phyloP scores from a whole-genome alignment of 2,797 vertebrate genomes.

The Protosalanx chinensis region DNA sequence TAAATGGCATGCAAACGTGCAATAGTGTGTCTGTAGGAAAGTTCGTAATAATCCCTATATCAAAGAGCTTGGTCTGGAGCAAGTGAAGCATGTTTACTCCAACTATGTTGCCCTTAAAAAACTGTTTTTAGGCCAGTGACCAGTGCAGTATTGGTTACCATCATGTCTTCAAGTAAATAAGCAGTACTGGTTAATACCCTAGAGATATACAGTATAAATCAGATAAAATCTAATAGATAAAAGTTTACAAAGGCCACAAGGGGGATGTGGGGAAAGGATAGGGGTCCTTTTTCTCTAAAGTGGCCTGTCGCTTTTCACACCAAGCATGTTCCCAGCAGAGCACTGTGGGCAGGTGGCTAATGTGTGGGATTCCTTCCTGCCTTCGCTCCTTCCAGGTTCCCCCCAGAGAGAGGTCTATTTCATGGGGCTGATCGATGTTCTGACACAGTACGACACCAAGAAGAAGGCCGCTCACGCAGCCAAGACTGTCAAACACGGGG shows the following conservation, averaged over 20 bases:
- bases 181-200: not conserved
- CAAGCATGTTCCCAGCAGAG: not conserved
- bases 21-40: no score
- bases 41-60: no score
- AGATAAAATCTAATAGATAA: no score
- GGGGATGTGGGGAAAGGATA: not conserved
- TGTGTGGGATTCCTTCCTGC: not conserved
- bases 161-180: no score
- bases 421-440: slow-evolving; percentile 93
- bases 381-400: slow-evolving; percentile 68
- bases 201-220: not conserved
- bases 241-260: not conserved
- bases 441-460: slow-evolving; percentile 91
- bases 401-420: slow-evolving; percentile 91
- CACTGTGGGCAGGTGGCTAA: not conserved
- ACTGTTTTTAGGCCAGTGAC: no score
- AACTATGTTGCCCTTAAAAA: no score
- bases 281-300: no score
- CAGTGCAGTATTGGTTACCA: no score
- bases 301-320: no score
- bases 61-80: no score
- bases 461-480: slow-evolving; percentile 93
- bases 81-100: no score
- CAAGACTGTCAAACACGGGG: slow-evolving; percentile 94
- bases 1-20: no score